Evolutionary conservation across 1,140 invertebrate genomes (phyloP).

Genomic region (Drosophila baimaii): DNA sequence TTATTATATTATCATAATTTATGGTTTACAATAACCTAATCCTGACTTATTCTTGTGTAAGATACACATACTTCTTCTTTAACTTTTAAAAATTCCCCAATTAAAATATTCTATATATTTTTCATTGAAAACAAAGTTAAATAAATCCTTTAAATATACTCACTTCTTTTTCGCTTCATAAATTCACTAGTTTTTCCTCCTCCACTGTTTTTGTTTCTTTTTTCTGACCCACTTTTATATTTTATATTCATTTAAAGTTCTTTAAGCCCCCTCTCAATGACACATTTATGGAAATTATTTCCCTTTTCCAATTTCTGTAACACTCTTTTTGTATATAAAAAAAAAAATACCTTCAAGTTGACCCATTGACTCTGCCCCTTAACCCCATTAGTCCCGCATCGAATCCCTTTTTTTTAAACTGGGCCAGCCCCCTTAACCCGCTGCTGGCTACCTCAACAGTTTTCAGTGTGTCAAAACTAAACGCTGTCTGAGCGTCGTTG

Average conservation of each 20-base stretch:
- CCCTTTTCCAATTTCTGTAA: slow-evolving; percentile 15
- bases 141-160: background rate
- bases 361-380: slow-evolving; percentile 23
- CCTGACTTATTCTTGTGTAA: background rate
- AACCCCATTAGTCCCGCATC: slow-evolving; percentile 33
- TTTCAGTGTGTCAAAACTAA: slow-evolving; percentile 56
- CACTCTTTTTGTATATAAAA: slow-evolving; percentile 5
- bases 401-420: slow-evolving; percentile 4
- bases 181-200: background rate
- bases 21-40: background rate
- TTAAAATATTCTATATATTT: too few species aligned
- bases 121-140: slow-evolving; percentile 1
- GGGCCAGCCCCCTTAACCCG: slow-evolving; percentile 13
- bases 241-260: slow-evolving; percentile 21
- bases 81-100: background rate
- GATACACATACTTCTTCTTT: too few species aligned
- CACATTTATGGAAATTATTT: slow-evolving; percentile 42
- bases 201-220: background rate
- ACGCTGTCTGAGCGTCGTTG: slow-evolving; percentile 44
- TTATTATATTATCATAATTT: background rate
- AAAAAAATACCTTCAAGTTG: slow-evolving; percentile 21
- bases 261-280: slow-evolving; percentile 11
- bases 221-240: slow-evolving; percentile 1
- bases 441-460: slow-evolving; percentile 41
- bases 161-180: background rate